Base-by-base conservation (phyloP, 2,113 vertebrate species). In the Gobius niger region DNA sequence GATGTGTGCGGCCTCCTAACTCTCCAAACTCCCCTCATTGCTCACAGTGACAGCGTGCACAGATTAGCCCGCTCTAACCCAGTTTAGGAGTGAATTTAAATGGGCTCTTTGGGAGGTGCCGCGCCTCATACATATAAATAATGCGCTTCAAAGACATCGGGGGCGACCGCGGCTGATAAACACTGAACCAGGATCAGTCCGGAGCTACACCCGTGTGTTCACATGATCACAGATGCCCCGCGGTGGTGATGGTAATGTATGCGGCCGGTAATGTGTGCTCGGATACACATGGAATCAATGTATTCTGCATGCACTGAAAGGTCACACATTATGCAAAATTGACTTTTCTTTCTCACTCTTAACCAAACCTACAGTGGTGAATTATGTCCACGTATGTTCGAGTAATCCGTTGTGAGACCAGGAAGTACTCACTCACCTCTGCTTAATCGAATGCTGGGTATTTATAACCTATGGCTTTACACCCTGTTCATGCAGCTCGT, bases 71-170 rank as follows among this genome's bases (percentile, higher is more conserved):
- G 44, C 51, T 64, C 63, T 54, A 77, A 73, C 68, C 75, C 65
- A 50, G 59, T 82, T 72, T 71, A 73, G 75, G 56, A n/a, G 11
- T 18, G 70, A 68, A 72, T 77, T 52, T 72, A 24, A 77, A 72
- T 56, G 18, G 53, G 47, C 67, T 76, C 70, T 71, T 73, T 57
- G 72, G 80, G 75, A 81, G 81, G 74, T 68, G 65, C 65, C 80
- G 72, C 68, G 84, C 59, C 67, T 75, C 75, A 70, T 69, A 70
- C 73, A 76, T 75, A 77, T 54, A 81, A 69, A 82, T 78, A 62
- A 76, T 73, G 44, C 75, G 72, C 75, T 68, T 72, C 73, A 72
- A 47, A 70, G 75, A 67, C 54, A 53, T 57, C 41, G 1, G 10
- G 57, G 56, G 15, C 54, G 46, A 40, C 40, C 7, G 57, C 57